Percentiles rank a stretch among this genome's conserved stretches.
Conservation (phyloP, 2,888 invertebrate genomes). For the Bruchidius siliquastri region DNA sequence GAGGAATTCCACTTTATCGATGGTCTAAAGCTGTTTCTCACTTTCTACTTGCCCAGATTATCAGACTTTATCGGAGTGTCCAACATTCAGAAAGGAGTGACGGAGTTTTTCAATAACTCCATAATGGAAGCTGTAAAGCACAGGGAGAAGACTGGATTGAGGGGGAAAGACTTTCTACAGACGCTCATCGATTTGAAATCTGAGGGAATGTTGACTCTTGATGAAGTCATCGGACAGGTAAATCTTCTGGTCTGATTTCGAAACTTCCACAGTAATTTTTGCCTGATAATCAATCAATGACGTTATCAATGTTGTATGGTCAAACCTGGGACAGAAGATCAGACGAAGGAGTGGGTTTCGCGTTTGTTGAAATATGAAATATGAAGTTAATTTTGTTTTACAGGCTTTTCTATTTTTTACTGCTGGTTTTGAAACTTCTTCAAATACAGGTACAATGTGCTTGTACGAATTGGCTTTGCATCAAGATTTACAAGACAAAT, state of each 20-base stretch:
- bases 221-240: conserved; percentile 48
- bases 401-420: conserved; percentile 57
- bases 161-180: conserved; percentile 30
- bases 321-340: too few relatives aligned
- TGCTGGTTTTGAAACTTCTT: conserved; percentile 60
- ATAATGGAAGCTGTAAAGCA: conserved; percentile 31
- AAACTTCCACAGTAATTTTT: background rate
- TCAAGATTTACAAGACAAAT: conserved; percentile 44
- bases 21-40: conserved; percentile 14
- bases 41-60: conserved; percentile 21
- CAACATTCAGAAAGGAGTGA: conserved; percentile 22
- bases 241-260: background rate
- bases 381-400: background rate
- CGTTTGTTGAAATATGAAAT: too few relatives aligned
- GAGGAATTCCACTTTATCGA: conserved; percentile 17
- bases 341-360: too few relatives aligned
- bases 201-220: conserved; percentile 21
- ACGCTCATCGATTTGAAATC: conserved; percentile 28
- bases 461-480: conserved; percentile 51
- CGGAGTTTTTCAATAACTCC: conserved; percentile 31
- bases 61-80: conserved; percentile 16
- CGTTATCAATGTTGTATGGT: background rate
- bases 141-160: conserved; percentile 27
- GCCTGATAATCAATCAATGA: background rate
- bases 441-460: conserved; percentile 54